Base-by-base conservation (phyloP, 2,113 vertebrate species). In the Ageneiosus marmoratus region DNA sequence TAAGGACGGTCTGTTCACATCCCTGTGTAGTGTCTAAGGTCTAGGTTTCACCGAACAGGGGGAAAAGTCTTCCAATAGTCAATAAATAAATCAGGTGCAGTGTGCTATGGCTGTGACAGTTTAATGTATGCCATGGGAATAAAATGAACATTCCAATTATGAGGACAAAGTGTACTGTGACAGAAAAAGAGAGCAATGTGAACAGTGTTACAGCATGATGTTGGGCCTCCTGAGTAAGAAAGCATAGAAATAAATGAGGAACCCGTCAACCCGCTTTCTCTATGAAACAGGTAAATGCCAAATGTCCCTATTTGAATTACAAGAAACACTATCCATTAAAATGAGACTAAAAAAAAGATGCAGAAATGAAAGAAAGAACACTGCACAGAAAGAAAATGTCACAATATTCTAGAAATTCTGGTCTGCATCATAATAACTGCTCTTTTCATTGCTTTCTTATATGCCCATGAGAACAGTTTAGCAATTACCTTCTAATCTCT, bases 61-160 rank as follows among this genome's bases (percentile, higher is more conserved):
- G 56, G 48, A 51, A 27, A 78, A 70, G 58, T 50, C 60, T 63
- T 82, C 13, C 79, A 46, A 46, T 56, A 62, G 77, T 44, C 67
- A 84, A 84, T 58, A 79, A 79, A 80, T 89, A 86, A 85, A 89
- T 88, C 86, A 88, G 69, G 60, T 63, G 0, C 65, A 51, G 63
- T 65, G 78, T 77, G 73, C 67, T 70, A 72, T 4, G 55, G 73
- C 81, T 65, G 24, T 44, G 80, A 69, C 63, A 88, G 77, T 85
- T 83, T 87, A 83, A 87, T 79, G 76, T 41, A 83, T n/a, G 80
- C 82, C 70, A 76, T 75, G 82, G 84, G 91, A 87, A 83, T 77
- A 24, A 86, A 85, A 87, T 72, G 70, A 85, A 72, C 46, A 77
- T 63, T 85, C 44, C 79, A 79, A 82, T 84, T 84, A 84, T 29